Percentiles rank a stretch among this genome's conserved stretches.
Conservation (phyloP, 2,888 invertebrate genomes). For the Miltochrista miniata region DNA sequence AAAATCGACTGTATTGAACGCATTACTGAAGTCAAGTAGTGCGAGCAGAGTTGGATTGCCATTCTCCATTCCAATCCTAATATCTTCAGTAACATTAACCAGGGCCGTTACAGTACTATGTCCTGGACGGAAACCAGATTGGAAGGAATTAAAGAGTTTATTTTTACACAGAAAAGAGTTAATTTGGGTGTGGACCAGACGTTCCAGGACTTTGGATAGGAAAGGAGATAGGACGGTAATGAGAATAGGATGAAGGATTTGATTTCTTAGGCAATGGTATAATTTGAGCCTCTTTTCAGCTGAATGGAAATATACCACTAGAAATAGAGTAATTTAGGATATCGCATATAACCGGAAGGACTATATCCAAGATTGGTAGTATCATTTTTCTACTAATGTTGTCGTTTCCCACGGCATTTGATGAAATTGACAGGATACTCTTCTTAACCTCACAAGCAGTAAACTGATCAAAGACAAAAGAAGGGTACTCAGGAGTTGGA, state of each 20-base stretch:
- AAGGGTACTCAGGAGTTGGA: background rate
- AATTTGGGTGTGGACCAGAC: background rate
- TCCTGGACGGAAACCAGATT: background rate
- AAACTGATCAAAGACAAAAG: background rate
- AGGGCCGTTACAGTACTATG: background rate
- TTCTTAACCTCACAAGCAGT: background rate
- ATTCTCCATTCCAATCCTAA: background rate
- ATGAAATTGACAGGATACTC: background rate
- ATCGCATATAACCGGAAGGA: background rate
- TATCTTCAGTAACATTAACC: background rate
- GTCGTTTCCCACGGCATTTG: background rate
- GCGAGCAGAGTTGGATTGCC: background rate
- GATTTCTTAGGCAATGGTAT: background rate
- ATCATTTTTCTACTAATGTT: background rate
- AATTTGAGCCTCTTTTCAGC: background rate
- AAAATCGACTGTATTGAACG: background rate
- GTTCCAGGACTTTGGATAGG: background rate
- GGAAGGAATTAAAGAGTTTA: background rate
- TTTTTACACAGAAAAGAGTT: background rate
- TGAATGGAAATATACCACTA: background rate
- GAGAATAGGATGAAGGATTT: background rate
- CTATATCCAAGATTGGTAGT: background rate
- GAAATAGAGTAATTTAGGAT: background rate
- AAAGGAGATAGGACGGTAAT: background rate
- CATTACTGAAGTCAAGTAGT: background rate